phyloP scores from a whole-genome alignment of 2,888 invertebrate species.

The Pseudoips prasinana region DNA sequence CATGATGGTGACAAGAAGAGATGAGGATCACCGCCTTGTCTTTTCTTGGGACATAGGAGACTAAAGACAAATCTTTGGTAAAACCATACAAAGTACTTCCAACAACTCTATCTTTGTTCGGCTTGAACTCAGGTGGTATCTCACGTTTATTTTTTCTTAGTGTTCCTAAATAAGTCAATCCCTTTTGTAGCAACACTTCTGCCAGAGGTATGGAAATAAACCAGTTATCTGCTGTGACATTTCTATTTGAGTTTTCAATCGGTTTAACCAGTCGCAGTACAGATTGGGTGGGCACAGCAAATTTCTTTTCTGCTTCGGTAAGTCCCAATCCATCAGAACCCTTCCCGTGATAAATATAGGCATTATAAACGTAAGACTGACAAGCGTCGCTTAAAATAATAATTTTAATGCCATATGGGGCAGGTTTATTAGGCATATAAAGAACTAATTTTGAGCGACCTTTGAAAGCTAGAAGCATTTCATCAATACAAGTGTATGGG shows the following conservation, averaged over 20 bases:
- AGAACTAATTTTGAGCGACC: conserved; percentile 24
- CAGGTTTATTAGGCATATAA: conserved; percentile 31
- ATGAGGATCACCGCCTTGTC: conserved; percentile 5
- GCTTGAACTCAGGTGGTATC: too few species aligned
- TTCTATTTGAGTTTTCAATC: conserved; percentile 18
- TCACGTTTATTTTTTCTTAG: too few species aligned
- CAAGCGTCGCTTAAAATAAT: conserved; percentile 11
- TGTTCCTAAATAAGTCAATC: conserved; percentile 19
- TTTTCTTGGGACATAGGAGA: conserved; percentile 4
- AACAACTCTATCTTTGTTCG: too few species aligned
- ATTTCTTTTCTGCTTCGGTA: conserved; percentile 18
- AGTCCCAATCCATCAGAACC: conserved; percentile 22
- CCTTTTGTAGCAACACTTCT: conserved; percentile 16
- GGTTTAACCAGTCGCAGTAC: conserved; percentile 17
- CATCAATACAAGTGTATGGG: conserved; percentile 19
- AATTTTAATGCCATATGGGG: conserved; percentile 28
- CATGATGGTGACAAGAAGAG: conserved; percentile 3
- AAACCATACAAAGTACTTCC: conserved; percentile 1
- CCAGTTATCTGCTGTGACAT: conserved; percentile 28
- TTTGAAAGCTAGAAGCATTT: conserved; percentile 28
- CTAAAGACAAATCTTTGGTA: conserved; percentile 5
- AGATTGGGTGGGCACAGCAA: conserved; percentile 12
- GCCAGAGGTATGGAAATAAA: conserved; percentile 28
- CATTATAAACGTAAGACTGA: conserved; percentile 6
- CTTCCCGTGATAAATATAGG: conserved; percentile 24